Percentiles rank a stretch among this genome's conserved stretches.
Evolutionary conservation across 2,113 vertebrate genomes (phyloP).

Genomic region (Sinocyclocheilus maitianheensis): DNA sequence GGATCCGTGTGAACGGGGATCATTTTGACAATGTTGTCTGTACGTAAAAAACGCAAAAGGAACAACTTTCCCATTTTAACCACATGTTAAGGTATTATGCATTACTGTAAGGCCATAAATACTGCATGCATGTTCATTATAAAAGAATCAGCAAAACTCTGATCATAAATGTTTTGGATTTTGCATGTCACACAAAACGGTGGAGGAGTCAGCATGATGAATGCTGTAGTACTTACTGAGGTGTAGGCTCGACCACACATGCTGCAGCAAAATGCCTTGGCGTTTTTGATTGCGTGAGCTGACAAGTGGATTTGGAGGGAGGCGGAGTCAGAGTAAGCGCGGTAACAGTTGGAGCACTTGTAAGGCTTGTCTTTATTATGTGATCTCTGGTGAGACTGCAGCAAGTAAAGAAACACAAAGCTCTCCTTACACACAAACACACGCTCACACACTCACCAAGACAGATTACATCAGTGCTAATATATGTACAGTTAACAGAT

Average conservation of each 20-base stretch:
- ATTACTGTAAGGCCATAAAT: not conserved
- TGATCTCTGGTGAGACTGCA: slow-evolving; percentile 96
- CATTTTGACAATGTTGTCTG: too few relatives aligned
- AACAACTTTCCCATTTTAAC: too few relatives aligned
- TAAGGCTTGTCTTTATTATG: slow-evolving; percentile 99
- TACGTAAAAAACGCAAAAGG: too few relatives aligned
- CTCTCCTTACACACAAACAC: too few relatives aligned
- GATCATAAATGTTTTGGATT: not conserved
- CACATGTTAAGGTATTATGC: too few relatives aligned
- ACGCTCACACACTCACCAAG: too few relatives aligned
- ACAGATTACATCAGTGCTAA: too few relatives aligned
- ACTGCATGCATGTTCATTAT: not conserved
- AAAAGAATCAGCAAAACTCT: not conserved
- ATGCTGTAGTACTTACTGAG: slow-evolving; percentile 83
- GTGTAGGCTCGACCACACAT: slow-evolving; percentile 96
- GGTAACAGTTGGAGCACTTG: slow-evolving; percentile 98
- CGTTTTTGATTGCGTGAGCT: slow-evolving; percentile 94
- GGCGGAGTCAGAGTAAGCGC: slow-evolving; percentile 95
- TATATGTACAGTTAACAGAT: too few relatives aligned
- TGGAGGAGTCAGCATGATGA: not conserved
- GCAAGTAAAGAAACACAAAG: too few relatives aligned
- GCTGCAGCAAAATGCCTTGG: slow-evolving; percentile 98
- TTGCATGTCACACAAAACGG: not conserved
- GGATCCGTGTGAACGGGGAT: too few relatives aligned
- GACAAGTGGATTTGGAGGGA: slow-evolving; percentile 98